Base-by-base conservation (phyloP, 2,797 vertebrate species). In the Chelmon rostratus region DNA sequence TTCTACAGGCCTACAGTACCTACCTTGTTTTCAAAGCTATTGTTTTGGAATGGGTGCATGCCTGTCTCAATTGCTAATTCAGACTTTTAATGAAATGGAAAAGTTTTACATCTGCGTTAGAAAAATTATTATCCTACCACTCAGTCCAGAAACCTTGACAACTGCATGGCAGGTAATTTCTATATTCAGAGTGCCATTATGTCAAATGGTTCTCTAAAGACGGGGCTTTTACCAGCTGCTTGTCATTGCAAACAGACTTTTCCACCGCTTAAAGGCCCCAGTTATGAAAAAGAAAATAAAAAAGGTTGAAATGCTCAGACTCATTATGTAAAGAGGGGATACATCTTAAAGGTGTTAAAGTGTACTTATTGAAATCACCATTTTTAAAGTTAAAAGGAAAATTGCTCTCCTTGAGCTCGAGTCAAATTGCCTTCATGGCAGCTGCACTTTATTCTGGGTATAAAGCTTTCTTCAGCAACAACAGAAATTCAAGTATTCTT, bases 151-250 rank as follows among this genome's bases (percentile, higher is more conserved):
- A 90, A 84, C 79, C 81, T 81, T 89, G 86, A 86, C 87, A 91
- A 78, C 81, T 75, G 62, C 81, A 74, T 87, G 84, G 74, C 82
- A 89, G 79, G 85, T 87, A 84, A 90, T 91, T 93, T 88, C 79
- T 83, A 81, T 73, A 82, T 81, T 79, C 81, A 59, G 69, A 58
- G 79, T 80, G 76, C 90, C 82, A 91, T 91, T 92, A 87, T 88
- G 89, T 92, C 81, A 92, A 92, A 93, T 88, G 81, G 89, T 86
- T 93, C 81, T 91, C 54, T 80, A 77, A 91, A 91, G 86, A 86
- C 16, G 3, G 57, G 35, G 78, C 85, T 92, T 93, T 93, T 93
- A 94, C 86, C 82, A 87, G 72, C 84, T 85, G 78, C 67, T 82
- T 77, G 77, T 83, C 84, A 86, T 88, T 88, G 89, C 79, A 85